These are phyloP conservation scores for Habroteleia sp. DNA, from an alignment of 2,888 invertebrate genomes.

Conservation along the genomic window DNA sequence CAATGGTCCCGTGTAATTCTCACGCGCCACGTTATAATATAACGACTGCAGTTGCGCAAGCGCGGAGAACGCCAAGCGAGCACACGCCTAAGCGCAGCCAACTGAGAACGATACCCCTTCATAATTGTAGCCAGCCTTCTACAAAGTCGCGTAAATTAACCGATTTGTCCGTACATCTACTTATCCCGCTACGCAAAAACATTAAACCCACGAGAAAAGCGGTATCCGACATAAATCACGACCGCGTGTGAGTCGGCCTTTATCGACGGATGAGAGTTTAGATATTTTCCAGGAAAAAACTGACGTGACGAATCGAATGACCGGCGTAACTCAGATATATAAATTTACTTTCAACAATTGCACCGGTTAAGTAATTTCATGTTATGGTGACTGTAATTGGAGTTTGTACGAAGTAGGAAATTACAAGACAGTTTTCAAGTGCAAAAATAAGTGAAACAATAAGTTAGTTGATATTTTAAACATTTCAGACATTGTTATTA, in stretches of 20 bases:
- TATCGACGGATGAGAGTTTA: slow-evolving; percentile 13
- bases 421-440: no score
- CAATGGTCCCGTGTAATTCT: slow-evolving; percentile 56
- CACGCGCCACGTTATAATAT: slow-evolving; percentile 50
- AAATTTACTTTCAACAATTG: slow-evolving; percentile 12
- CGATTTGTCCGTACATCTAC: slow-evolving; percentile 38
- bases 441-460: no score
- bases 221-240: slow-evolving; percentile 12
- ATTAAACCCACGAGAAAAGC: no score
- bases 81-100: slow-evolving; percentile 40
- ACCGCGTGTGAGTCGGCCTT: slow-evolving; percentile 6
- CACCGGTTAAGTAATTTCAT: slow-evolving; percentile 6
- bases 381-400: background rate
- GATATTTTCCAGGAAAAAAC: slow-evolving; percentile 23
- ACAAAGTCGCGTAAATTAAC: slow-evolving; percentile 38
- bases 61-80: slow-evolving; percentile 18
- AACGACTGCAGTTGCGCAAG: slow-evolving; percentile 49
- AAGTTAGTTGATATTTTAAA: no score
- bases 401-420: no score
- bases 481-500: no score
- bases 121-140: slow-evolving; percentile 29
- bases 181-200: slow-evolving; percentile 23
- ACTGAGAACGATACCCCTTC: slow-evolving; percentile 41
- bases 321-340: background rate
- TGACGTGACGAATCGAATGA: slow-evolving; percentile 4